phyloP scores from a whole-genome alignment of 2,113 vertebrate genomes.

The Mobula hypostoma region DNA sequence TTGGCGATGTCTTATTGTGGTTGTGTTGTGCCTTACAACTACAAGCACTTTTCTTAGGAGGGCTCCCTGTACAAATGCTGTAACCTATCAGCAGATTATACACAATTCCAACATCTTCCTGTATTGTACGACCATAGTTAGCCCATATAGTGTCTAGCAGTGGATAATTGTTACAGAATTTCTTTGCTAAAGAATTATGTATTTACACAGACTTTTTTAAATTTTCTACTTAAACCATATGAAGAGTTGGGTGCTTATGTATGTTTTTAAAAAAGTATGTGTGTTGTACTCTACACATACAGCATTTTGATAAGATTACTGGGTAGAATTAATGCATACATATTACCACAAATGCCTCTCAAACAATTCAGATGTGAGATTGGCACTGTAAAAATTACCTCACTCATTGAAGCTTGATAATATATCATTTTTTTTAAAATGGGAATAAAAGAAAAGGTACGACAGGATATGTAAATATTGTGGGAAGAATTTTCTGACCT shows the following conservation, averaged over 20 bases:
- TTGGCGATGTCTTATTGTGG: background rate
- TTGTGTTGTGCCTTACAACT: background rate
- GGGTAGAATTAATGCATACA: background rate
- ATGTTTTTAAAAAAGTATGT: background rate
- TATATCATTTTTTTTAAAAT: no score
- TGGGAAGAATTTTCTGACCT: no score
- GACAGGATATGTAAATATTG: no score
- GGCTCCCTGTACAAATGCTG: background rate
- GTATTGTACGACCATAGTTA: background rate
- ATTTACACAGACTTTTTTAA: background rate
- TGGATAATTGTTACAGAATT: background rate
- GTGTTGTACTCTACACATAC: background rate
- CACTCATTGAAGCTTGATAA: no score
- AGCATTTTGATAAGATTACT: background rate
- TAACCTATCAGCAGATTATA: background rate
- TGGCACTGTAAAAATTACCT: no score
- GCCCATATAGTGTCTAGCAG: background rate
- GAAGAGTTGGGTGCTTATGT: background rate
- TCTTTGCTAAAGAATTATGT: background rate
- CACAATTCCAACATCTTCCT: background rate
- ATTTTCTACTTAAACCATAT: background rate
- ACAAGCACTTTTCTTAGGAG: background rate
- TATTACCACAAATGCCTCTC: background rate
- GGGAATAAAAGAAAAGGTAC: no score
- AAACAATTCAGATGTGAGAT: no score